Evolutionary conservation across 2,888 invertebrate genomes (phyloP).

Genomic region (Tanaodytes sp.): DNA sequence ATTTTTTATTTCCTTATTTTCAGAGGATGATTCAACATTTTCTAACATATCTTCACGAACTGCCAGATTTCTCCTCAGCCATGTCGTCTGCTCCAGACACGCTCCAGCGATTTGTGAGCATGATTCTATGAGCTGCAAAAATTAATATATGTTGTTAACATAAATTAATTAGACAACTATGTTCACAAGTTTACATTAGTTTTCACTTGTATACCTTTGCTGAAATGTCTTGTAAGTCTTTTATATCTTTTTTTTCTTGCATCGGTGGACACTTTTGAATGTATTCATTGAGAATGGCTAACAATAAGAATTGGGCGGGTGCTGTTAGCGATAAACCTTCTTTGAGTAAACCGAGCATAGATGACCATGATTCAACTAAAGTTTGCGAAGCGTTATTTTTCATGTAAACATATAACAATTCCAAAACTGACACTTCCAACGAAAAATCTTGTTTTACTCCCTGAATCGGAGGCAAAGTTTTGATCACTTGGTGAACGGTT

Average conservation of each 20-base stretch:
- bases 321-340: constrained; percentile 83
- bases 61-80: constrained; percentile 86
- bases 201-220: constrained; percentile 77
- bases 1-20: constrained; percentile 67
- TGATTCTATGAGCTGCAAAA: constrained; percentile 81
- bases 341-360: constrained; percentile 82
- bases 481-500: constrained; percentile 86
- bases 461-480: constrained; percentile 80
- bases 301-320: constrained; percentile 84
- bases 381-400: constrained; percentile 80
- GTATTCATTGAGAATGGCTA: constrained; percentile 87
- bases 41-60: constrained; percentile 80
- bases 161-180: no score
- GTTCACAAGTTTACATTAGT: no score
- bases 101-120: constrained; percentile 89
- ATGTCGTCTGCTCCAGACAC: constrained; percentile 91
- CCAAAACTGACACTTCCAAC: constrained; percentile 86
- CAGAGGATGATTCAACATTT: constrained; percentile 70
- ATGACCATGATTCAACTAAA: constrained; percentile 85
- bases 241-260: constrained; percentile 85
- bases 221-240: constrained; percentile 85
- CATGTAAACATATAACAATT: constrained; percentile 84
- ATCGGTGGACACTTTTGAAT: constrained; percentile 85
- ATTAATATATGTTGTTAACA: not conserved
- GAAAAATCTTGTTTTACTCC: constrained; percentile 77